phyloP scores from a whole-genome alignment of 2,797 vertebrate genomes.

The Syngnathus rostellatus region DNA sequence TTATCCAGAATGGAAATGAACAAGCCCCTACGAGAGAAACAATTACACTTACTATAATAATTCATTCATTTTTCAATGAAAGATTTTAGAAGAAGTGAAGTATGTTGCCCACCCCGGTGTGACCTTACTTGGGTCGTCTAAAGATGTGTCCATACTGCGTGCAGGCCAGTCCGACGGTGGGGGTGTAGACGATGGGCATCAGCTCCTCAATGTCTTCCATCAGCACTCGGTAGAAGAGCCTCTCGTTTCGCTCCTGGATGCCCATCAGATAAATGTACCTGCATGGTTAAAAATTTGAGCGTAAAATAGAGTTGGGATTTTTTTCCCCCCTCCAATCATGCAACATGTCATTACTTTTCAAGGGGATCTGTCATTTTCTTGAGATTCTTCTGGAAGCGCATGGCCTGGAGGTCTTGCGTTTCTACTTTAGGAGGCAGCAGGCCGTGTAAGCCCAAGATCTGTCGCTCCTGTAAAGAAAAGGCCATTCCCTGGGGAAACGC shows the following conservation, averaged over 20 bases:
- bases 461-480: constrained; percentile 83
- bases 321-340: not conserved
- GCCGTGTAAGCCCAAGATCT: constrained; percentile 90
- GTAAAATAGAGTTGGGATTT: not conserved
- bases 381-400: constrained; percentile 89
- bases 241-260: constrained; percentile 94
- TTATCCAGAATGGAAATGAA: constrained; percentile 93
- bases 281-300: not conserved
- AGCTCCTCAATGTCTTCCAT: constrained; percentile 90
- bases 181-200: constrained; percentile 98
- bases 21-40: constrained; percentile 71
- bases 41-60: not conserved
- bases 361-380: constrained; percentile 85
- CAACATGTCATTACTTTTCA: constrained; percentile 75
- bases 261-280: constrained; percentile 98
- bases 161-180: constrained; percentile 93
- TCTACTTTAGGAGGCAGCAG: constrained; percentile 93
- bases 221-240: constrained; percentile 87
- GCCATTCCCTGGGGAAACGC: constrained; percentile 84
- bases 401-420: constrained; percentile 88
- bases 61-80: not conserved
- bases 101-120: too few relatives aligned
- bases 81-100: not conserved
- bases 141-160: constrained; percentile 96
- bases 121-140: constrained; percentile 89